phyloP scores from a whole-genome alignment of 2,888 invertebrate species.

The Trissonchulus sp. region DNA sequence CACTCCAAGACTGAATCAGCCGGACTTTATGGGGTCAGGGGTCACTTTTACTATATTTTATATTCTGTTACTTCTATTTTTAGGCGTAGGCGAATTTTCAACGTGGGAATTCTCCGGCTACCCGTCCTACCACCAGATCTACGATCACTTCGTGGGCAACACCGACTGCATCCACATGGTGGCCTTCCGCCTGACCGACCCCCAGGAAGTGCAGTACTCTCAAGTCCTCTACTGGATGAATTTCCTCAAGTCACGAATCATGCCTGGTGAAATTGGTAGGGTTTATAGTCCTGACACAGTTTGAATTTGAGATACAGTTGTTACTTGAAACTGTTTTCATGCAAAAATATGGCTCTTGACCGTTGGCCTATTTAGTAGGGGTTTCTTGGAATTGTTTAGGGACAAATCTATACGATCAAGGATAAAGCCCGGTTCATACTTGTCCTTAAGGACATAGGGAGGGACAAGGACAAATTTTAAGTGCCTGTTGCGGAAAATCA shows the following conservation, averaged over 20 bases:
- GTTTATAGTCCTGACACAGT: constrained; percentile 35
- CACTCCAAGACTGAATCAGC: too few relatives aligned
- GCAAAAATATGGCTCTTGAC: too few relatives aligned
- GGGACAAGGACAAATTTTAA: too few relatives aligned
- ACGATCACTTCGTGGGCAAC: constrained; percentile 67
- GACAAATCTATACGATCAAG: too few relatives aligned
- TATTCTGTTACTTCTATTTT: too few relatives aligned
- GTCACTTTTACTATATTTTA: too few relatives aligned
- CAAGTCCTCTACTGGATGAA: constrained; percentile 69
- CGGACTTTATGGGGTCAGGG: too few relatives aligned
- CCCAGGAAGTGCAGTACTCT: constrained; percentile 63
- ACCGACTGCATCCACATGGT: constrained; percentile 63
- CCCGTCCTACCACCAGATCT: constrained; percentile 63
- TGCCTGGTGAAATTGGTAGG: constrained; percentile 61
- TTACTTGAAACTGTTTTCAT: neutral
- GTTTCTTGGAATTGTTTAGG: too few relatives aligned
- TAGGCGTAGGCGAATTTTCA: constrained; percentile 61
- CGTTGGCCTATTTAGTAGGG: neutral
- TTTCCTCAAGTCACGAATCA: constrained; percentile 65
- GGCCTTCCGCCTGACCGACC: constrained; percentile 65
- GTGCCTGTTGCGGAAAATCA: too few relatives aligned
- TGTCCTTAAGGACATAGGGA: too few relatives aligned
- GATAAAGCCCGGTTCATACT: too few relatives aligned
- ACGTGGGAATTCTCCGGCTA: constrained; percentile 72
- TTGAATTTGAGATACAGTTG: neutral